Evolutionary conservation across 2,888 invertebrate genomes (phyloP), one percentile per base, ranked within the genome.

Genomic region (Aromia moschata): DNA sequence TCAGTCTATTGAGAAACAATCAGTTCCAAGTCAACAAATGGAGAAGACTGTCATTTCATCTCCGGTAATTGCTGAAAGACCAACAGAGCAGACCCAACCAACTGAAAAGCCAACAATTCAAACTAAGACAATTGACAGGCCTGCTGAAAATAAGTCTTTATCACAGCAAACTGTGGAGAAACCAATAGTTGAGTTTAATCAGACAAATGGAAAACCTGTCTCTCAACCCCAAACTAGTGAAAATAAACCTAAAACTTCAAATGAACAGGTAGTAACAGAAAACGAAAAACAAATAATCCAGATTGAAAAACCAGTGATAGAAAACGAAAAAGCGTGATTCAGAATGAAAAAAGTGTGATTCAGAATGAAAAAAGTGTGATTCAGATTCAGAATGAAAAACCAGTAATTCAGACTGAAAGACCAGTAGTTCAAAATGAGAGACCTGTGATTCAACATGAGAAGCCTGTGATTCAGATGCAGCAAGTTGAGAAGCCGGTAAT

Each of bases 401-500:
- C 44, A 4, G 30, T 16, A 9, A 37, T 11, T 49, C 10, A 33
- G n/a, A 33, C 33, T 12, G 58, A 49, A 18, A 54, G 18, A 43
- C 17, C 33, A 12, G 43, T 54, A 20, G 37, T 52, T 18, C 53
- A 54, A n/a, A 53, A 17, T 41, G 44, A 41, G 12, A 47, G 41
- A 41, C 49, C 54, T 4, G 25, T 12, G 16, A 43, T 17, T 16
- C 44, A 30, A 12, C 10, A 4, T 2, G 52, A 41, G 17, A 52
- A 41, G 18, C 41, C 52, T 1, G 9, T 41, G 5, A 41, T 30
- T 11, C 41, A 31, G 11, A 25, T 1, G 30, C 37, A 40, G 18
- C 33, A n/a, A 20, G 14, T 30, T 31, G 57, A 54, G 18, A 52
- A 41, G n/a, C 51, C 41, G 1, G 17, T 43, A 16, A 49, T 57